These are phyloP conservation scores for Rhogogaster chlorosoma DNA, from an alignment of 2,888 invertebrate genomes.

Conservation along the genomic window DNA sequence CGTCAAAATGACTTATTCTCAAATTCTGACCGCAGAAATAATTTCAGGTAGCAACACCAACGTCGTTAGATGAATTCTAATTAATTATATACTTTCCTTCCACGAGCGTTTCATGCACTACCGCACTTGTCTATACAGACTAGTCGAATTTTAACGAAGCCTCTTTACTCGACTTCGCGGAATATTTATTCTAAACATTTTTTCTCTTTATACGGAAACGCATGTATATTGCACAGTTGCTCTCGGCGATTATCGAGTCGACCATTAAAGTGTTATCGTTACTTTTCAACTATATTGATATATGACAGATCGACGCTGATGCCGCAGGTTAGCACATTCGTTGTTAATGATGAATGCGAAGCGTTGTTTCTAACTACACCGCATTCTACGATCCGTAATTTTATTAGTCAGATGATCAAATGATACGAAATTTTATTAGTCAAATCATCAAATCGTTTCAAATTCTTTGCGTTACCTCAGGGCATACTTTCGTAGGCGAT, in stretches of 20 bases:
- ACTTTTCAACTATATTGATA: slow-evolving; percentile 16
- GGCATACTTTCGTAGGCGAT: background rate
- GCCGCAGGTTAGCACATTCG: background rate
- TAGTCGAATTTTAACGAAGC: background rate
- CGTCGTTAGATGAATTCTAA: background rate
- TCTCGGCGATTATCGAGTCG: background rate
- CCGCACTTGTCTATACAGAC: background rate
- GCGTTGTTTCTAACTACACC: background rate
- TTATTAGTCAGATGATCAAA: background rate
- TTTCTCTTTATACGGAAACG: background rate
- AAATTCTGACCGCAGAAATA: background rate
- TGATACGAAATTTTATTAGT: background rate
- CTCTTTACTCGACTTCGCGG: background rate
- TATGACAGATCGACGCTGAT: background rate
- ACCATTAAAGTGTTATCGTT: background rate
- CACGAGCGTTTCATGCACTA: background rate
- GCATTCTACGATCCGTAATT: background rate
- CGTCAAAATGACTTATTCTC: background rate
- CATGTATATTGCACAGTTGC: background rate
- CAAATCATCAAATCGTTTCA: background rate
- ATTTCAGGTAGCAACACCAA: background rate
- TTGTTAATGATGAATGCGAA: slow-evolving; percentile 11
- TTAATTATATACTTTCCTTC: background rate
- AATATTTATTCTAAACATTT: background rate
- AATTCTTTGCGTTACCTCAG: background rate